phyloP scores from a whole-genome alignment of 2,797 vertebrate species.

The Centroberyx gerrardi region DNA sequence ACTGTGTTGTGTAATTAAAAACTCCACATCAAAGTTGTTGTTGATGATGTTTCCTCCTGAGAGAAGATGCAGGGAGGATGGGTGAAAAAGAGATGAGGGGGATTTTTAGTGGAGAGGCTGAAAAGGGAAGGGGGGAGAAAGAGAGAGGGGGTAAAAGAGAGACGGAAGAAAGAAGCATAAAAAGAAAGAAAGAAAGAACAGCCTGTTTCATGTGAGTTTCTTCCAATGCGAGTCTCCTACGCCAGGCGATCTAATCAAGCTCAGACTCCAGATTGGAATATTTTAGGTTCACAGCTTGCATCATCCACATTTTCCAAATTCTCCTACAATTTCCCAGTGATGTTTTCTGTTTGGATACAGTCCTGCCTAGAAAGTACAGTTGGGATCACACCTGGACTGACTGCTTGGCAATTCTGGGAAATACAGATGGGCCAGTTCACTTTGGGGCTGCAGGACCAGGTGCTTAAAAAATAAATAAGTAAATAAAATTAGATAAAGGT shows the following conservation, averaged over 20 bases:
- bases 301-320: neutral
- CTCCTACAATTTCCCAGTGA: too few relatives aligned
- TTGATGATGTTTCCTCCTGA: neutral
- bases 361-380: too few relatives aligned
- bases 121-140: neutral
- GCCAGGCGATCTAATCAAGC: slow-evolving; percentile 10
- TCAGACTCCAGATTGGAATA: slow-evolving; percentile 8
- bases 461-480: too few relatives aligned
- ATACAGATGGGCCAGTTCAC: too few relatives aligned
- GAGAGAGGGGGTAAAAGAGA: neutral
- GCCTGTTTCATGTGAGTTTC: slow-evolving; percentile 1
- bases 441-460: too few relatives aligned
- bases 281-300: neutral
- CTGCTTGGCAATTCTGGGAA: too few relatives aligned
- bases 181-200: slow-evolving; percentile 6
- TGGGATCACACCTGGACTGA: too few relatives aligned
- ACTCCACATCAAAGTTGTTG: neutral
- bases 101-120: neutral
- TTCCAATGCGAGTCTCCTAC: too few relatives aligned
- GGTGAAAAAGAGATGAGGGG: neutral
- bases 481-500: too few relatives aligned
- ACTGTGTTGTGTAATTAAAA: slow-evolving; percentile 5
- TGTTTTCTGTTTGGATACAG: too few relatives aligned
- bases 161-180: neutral
- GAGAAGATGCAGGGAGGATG: neutral